Percentiles rank a stretch among this genome's conserved stretches.
Evolutionary conservation across 2,797 vertebrate genomes (phyloP).

Genomic region (Crenuchus spilurus): DNA sequence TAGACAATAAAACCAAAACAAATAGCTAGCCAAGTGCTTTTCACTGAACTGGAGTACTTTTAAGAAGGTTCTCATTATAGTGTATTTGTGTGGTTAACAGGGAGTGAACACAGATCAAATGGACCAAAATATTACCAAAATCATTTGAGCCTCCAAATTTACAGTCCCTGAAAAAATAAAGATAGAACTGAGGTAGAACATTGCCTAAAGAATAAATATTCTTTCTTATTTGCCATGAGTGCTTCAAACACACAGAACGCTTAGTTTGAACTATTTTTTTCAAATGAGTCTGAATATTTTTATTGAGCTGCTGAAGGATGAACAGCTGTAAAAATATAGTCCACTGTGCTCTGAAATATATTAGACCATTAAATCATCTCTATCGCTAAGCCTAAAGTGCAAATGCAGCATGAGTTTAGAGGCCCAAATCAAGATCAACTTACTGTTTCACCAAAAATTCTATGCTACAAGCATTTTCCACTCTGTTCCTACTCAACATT

Average conservation of each 20-base stretch:
- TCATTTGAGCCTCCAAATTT: neutral
- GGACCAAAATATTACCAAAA: neutral
- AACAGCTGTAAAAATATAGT: conserved; percentile 59
- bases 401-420: conserved; percentile 19
- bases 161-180: conserved; percentile 23
- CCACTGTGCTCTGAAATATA: conserved; percentile 36
- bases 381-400: conserved; percentile 38
- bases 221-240: conserved; percentile 32
- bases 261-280: conserved; percentile 37
- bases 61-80: neutral
- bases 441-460: conserved; percentile 9
- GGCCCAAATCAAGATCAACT: neutral
- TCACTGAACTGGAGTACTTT: neutral
- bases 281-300: conserved; percentile 51
- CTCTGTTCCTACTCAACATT: neutral
- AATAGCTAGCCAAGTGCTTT: too few species aligned
- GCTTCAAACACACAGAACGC: neutral
- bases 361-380: conserved; percentile 39
- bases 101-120: conserved; percentile 2
- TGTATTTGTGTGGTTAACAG: neutral
- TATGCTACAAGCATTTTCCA: neutral
- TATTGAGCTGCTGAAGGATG: conserved; percentile 47
- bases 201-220: conserved; percentile 36
- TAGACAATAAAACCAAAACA: too few species aligned
- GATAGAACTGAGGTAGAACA: conserved; percentile 20